Base-by-base conservation (phyloP, 2,797 vertebrate genomes). In the Amblyopsis hoosieri region DNA sequence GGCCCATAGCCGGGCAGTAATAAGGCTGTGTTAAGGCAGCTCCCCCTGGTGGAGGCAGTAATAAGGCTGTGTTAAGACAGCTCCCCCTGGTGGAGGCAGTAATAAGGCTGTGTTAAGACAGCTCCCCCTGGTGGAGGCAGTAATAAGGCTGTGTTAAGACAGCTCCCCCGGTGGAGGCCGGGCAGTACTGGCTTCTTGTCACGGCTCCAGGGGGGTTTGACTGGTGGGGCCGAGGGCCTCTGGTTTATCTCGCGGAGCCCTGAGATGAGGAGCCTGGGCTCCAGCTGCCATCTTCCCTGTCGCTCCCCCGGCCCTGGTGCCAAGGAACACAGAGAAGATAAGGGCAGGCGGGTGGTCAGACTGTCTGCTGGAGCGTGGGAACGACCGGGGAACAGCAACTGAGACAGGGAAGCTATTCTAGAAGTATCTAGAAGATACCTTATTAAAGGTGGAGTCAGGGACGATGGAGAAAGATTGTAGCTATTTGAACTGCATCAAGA, bases 241-340 rank as follows among this genome's bases (percentile, higher is more conserved):
- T 56, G 15, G 14, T 54, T 88, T 90, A 89, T 91, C 89, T 58
- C 56, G 1, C 60, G 49, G 2, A 74, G 72, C 80, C 65, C 65
- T 56, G 13, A 33, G 80, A 73, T 65, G 55, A 74, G 54, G 82
- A 86, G 87, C 86, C 76, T 59, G 77, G 72, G 89, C 85, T 85
- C 91, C 85, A 84, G 91, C 84, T 87, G 78, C 87, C 90, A 90
- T 91, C 90, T 91, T 86, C 89, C 77, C 87, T 83, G 92, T 94
- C 94, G 93, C 91, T 97, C 96, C 96, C 95, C 93, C 78, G 23
- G 23, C 82, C 84, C 81, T 82, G 88, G 88, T 94, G 95, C 96
- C 96, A 96, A 94, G 93, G 91, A 91, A 93, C 92, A 95, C 94
- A 94, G 71, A 75, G 66, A 82, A 78, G 93, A 93, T 92, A 93